A percentile compares a stretch with the other conserved stretches of the same genome.
Evolutionary conservation across 2,888 invertebrate genomes (phyloP).

Genomic region (Pteria penguin): DNA sequence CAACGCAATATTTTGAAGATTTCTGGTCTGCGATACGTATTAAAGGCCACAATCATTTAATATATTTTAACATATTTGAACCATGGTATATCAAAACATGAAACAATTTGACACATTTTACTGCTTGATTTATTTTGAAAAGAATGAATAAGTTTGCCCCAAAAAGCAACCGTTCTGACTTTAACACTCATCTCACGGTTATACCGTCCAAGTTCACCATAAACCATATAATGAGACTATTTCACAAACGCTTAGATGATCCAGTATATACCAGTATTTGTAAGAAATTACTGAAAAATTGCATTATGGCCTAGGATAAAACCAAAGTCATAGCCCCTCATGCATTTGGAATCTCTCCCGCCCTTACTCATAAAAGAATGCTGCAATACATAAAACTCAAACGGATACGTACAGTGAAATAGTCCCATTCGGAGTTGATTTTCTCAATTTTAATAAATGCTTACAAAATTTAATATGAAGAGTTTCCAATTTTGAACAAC

Average conservation of each 20-base stretch:
- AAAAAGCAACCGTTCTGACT: slow-evolving; percentile 19
- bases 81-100: slow-evolving; percentile 5
- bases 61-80: not conserved
- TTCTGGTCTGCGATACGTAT: slow-evolving; percentile 7
- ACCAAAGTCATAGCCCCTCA: too few relatives aligned
- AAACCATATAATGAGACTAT: slow-evolving; percentile 29
- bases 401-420: too few relatives aligned
- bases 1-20: not conserved
- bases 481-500: slow-evolving; percentile 12
- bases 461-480: slow-evolving; percentile 28
- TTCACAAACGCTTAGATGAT: too few relatives aligned
- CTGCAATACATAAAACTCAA: too few relatives aligned
- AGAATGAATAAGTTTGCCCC: not conserved
- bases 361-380: too few relatives aligned
- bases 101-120: not conserved
- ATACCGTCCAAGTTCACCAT: slow-evolving; percentile 26
- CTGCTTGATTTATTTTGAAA: not conserved
- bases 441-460: slow-evolving; percentile 15
- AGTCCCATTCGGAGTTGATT: slow-evolving; percentile 22
- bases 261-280: too few relatives aligned
- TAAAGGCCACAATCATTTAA: not conserved
- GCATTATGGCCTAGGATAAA: too few relatives aligned
- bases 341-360: too few relatives aligned
- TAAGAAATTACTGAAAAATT: too few relatives aligned
- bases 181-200: slow-evolving; percentile 25